These are phyloP conservation scores for Drosophila willistoni DNA, from an alignment of 1,140 invertebrate genomes.

Conservation along the genomic window DNA sequence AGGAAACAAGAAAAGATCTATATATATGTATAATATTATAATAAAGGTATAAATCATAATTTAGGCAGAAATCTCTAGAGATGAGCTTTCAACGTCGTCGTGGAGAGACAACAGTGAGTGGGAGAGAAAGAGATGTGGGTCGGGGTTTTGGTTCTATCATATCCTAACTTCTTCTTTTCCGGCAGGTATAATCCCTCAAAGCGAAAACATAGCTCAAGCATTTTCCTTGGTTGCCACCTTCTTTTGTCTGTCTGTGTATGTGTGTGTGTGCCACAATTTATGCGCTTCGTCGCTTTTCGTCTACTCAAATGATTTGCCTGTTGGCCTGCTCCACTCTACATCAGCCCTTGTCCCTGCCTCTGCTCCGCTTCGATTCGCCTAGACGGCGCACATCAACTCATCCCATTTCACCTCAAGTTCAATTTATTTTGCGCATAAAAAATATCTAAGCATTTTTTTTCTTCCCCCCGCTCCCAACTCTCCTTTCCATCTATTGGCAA, in stretches of 20 bases:
- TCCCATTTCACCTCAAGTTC: constrained; percentile 51
- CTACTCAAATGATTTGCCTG: constrained; percentile 72
- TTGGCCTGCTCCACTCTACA: constrained; percentile 20
- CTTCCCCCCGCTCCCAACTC: not conserved
- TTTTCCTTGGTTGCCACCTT: constrained; percentile 37
- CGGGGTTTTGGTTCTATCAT: constrained; percentile 24
- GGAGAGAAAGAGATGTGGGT: constrained; percentile 25
- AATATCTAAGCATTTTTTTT: constrained; percentile 67
- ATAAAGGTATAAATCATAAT: constrained; percentile 76
- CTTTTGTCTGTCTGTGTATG: constrained; percentile 27
- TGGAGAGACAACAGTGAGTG: not conserved
- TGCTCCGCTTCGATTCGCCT: constrained; percentile 8
- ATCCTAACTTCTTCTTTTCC: constrained; percentile 20
- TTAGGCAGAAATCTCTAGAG: constrained; percentile 74
- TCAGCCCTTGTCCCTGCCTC: not conserved
- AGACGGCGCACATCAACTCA: constrained; percentile 1
- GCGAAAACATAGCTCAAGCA: constrained; percentile 66
- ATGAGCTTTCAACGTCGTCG: constrained; percentile 70
- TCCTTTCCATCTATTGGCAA: constrained; percentile 23
- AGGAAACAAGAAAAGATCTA: constrained; percentile 1
- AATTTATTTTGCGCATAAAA: constrained; percentile 78
- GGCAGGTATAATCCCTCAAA: constrained; percentile 79
- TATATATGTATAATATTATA: constrained; percentile 51
- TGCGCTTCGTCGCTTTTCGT: constrained; percentile 77
- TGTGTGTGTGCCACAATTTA: constrained; percentile 66